Percentiles rank a stretch among this genome's conserved stretches.
phyloP scores from a whole-genome alignment of 1,140 invertebrate species.

The Microplitis demolitor region DNA sequence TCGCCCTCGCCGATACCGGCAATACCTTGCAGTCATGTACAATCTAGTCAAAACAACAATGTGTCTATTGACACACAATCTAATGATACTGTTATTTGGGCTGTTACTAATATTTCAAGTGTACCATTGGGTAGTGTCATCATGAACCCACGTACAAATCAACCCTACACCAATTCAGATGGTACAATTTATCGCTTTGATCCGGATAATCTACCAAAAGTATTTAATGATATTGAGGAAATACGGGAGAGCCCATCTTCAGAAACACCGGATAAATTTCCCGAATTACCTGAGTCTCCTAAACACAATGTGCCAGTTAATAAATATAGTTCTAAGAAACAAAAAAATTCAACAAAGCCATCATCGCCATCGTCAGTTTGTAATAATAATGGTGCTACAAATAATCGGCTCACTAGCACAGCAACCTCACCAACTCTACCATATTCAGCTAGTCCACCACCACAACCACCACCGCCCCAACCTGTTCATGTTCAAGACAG shows the following conservation, averaged over 20 bases:
- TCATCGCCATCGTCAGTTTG: conserved; percentile 25
- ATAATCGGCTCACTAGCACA: conserved; percentile 44
- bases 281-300: conserved; percentile 23
- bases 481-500: conserved; percentile 19
- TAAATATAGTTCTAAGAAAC: conserved; percentile 4
- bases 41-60: conserved; percentile 54
- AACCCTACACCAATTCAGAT: conserved; percentile 52
- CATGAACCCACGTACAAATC: conserved; percentile 78
- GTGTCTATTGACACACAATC: conserved; percentile 35
- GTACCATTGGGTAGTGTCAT: conserved; percentile 84
- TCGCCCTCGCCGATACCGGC: conserved; percentile 69
- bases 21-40: conserved; percentile 53
- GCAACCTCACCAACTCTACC: conserved; percentile 53
- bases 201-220: conserved; percentile 69
- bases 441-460: conserved; percentile 43
- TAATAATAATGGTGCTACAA: conserved; percentile 41
- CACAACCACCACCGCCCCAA: conserved; percentile 28
- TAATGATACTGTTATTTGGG: conserved; percentile 73
- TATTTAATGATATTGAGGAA: conserved; percentile 51
- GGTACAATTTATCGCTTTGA: conserved; percentile 75
- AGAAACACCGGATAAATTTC: neutral
- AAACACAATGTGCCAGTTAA: neutral
- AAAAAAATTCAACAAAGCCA: conserved; percentile 27
- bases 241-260: conserved; percentile 48
- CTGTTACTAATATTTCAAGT: conserved; percentile 79